These are phyloP conservation scores for Melipona quadrifasciata DNA, from an alignment of 1,140 invertebrate species.

Conservation along the genomic window DNA sequence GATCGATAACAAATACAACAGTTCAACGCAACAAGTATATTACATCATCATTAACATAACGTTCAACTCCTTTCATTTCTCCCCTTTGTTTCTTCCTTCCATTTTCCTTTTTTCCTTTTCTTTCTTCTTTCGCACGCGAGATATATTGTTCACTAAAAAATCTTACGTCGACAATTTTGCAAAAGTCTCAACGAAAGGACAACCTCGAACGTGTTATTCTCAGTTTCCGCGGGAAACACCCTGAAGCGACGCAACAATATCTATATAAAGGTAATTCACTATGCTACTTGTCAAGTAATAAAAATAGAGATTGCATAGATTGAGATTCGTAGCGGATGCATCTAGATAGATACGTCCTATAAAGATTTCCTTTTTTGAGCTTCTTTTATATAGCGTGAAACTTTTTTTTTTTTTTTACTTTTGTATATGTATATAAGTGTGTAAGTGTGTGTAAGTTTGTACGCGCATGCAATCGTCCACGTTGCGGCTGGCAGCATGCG, in stretches of 20 bases:
- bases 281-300: slow-evolving; percentile 78
- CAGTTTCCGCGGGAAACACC: slow-evolving; percentile 26
- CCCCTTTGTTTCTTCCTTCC: too few species aligned
- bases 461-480: slow-evolving; percentile 11
- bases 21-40: slow-evolving; percentile 24
- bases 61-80: background rate
- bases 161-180: background rate
- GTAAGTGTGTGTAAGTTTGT: slow-evolving; percentile 21
- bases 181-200: slow-evolving; percentile 7
- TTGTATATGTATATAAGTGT: slow-evolving; percentile 51
- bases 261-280: slow-evolving; percentile 63
- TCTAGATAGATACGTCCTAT: slow-evolving; percentile 74
- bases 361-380: slow-evolving; percentile 64
- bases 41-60: slow-evolving; percentile 7
- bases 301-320: slow-evolving; percentile 82
- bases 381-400: slow-evolving; percentile 62
- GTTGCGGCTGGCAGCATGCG: slow-evolving; percentile 2
- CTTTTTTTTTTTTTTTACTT: slow-evolving; percentile 9
- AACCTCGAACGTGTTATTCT: background rate
- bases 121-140: background rate
- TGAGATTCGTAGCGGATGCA: slow-evolving; percentile 80
- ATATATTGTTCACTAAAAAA: slow-evolving; percentile 6
- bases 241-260: slow-evolving; percentile 53
- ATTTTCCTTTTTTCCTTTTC: background rate
- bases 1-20: slow-evolving; percentile 36